Evolutionary conservation across 2,888 invertebrate species (phyloP), one percentile per base, ranked within the genome.

Genomic region (Chloromyia formosa): DNA sequence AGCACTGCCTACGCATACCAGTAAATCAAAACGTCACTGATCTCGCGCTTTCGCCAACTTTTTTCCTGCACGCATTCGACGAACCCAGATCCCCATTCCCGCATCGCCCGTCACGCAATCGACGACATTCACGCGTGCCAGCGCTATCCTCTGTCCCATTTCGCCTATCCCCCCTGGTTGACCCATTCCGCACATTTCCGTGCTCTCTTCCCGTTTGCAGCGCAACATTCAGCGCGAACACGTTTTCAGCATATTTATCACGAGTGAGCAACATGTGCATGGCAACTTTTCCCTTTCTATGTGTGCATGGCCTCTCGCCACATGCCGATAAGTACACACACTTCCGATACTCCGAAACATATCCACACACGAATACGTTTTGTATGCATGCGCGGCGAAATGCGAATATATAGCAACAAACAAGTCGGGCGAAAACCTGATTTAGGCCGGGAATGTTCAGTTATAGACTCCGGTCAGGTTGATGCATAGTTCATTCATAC

Each of bases 201-300:
- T 53, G n/a, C 16, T 53, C 53, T 53, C 42, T 62, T n/a, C 7
- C 35, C 14, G 22, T 16, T 5, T 4, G 27, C 27, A 35, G 27
- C 27, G 7, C 27, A 35, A 35, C 27, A 35, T 35, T 35, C 27
- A 35, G 27, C 27, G 27, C 27, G 27, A 35, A 22, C 66, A 66
- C 66, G 66, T 66, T 66, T 66, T 49, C 66, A 49, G 14, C 42
- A 66, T 49, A 35, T 66, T 20, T 66, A 35, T 35, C 7, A 7
- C 27, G 27, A 20, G 49, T 20, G 22, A 66, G 66, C 66, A 66
- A 66, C 66, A 66, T 66, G 66, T 66, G 66, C 49, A 66, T 49
- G 7, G 27, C 7, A 40, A 5, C 45, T 64, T 64, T 42, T 64
- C 9, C 18, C 14, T 40, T 64, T n/a, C 18, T 18, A 64, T 45